Base-by-base conservation (phyloP, 1,140 invertebrate genomes). In the Hesperophylax magnus region DNA sequence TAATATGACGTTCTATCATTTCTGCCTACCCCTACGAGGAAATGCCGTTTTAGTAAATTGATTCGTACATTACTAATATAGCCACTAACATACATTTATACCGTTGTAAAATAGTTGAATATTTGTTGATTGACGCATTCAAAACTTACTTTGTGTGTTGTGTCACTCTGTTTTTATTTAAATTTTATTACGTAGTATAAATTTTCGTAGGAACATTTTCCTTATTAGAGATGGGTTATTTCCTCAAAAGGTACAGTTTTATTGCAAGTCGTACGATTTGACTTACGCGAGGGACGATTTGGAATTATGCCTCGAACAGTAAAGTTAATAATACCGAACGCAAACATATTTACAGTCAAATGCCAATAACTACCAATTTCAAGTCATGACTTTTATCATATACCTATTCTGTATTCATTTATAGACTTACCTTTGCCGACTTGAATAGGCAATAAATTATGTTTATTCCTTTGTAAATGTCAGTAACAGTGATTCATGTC, bases 401-500 rank as follows among this genome's bases (percentile, higher is more conserved):
- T 63, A 39, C 63, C 63, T 67, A 77, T 72, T 72, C 69, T 18
- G 76, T 71, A 77, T 52, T 47, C 78, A 80, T 65, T 79, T 83
- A 77, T 83, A 79, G 81, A 71, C 82, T 79, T 81, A 76, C 79
- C 69, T 79, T 65, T 63, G 54, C 82, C 24, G 72, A 79, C 20
- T 76, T 79, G 82, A 81, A 83, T 83, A 72, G 79, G n/a, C 31
- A 77, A 81, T 83, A 83, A 83, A 83, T 83, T 60, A 72, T 77
- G 79, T 83, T 81, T 83, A 81, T 81, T 83, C 77, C 74, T 60
- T 77, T 81, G 60, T 79, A 81, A 83, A 83, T 81, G 82, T 81
- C 82, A 81, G 80, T 81, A 79, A n/a, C 31, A 20, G 24, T 74
- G 63, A 81, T 81, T 83, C 81, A 83, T 79, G 2, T 67, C 17